phyloP scores from a whole-genome alignment of 2,113 vertebrate genomes.

The Aix galericulata region DNA sequence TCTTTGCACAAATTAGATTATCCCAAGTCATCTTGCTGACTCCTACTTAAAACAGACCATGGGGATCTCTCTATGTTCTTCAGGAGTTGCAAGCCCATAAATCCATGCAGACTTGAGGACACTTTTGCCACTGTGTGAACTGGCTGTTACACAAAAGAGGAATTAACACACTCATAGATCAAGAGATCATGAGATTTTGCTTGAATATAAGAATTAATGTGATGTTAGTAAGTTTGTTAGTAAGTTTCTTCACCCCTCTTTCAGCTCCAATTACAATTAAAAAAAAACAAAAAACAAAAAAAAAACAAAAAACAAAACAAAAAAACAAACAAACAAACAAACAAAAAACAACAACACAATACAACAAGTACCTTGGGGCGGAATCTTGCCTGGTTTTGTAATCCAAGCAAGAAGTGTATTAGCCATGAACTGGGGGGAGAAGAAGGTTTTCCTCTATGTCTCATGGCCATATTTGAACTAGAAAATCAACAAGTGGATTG shows the following conservation, averaged over 20 bases:
- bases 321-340: no score
- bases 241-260: background rate
- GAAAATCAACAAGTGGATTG: background rate
- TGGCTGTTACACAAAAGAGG: background rate
- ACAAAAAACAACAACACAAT: no score
- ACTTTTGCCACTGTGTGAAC: background rate
- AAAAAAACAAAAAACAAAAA: background rate
- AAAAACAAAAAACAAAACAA: no score
- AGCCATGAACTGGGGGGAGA: background rate
- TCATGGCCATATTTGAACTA: background rate
- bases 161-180: background rate
- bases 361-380: background rate
- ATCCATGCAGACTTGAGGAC: background rate
- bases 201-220: background rate
- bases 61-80: background rate
- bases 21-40: conserved; percentile 22
- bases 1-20: conserved; percentile 52
- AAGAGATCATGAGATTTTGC: conserved; percentile 4
- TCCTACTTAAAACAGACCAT: background rate
- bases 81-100: background rate
- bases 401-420: no score
- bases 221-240: background rate
- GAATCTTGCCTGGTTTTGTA: background rate
- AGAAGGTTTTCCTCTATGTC: background rate
- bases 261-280: background rate